phyloP scores from a whole-genome alignment of 1,140 invertebrate genomes.

The Lordiphosa collinella region DNA sequence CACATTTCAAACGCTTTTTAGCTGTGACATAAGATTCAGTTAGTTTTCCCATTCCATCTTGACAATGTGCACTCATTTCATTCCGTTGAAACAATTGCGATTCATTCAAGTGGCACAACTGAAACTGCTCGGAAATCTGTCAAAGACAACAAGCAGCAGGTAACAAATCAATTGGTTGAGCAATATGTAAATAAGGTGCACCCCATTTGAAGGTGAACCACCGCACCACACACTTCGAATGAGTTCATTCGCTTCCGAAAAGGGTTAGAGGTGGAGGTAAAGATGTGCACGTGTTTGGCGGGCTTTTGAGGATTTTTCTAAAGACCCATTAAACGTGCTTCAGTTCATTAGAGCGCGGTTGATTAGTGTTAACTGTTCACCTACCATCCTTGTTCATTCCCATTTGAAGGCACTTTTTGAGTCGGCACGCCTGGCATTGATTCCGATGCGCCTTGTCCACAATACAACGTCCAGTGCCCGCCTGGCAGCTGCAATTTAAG shows the following conservation, averaged over 20 bases:
- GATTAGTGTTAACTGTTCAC: slow-evolving; percentile 73
- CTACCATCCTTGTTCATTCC: slow-evolving; percentile 99
- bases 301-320: slow-evolving; percentile 50
- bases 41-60: too few relatives aligned
- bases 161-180: slow-evolving; percentile 76
- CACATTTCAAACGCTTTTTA: too few relatives aligned
- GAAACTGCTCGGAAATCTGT: slow-evolving; percentile 62
- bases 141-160: slow-evolving; percentile 72
- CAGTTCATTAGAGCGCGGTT: slow-evolving; percentile 63
- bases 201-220: slow-evolving; percentile 1
- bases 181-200: slow-evolving; percentile 73
- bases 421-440: slow-evolving; percentile 97
- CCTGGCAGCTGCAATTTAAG: slow-evolving; percentile 91
- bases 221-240: not conserved
- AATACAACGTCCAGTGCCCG: slow-evolving; percentile 95
- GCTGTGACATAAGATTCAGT: too few relatives aligned
- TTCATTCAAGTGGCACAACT: slow-evolving; percentile 47
- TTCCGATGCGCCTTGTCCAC: slow-evolving; percentile 99
- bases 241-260: slow-evolving; percentile 37
- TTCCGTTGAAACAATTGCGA: slow-evolving; percentile 45
- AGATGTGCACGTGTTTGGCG: slow-evolving; percentile 41
- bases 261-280: slow-evolving; percentile 3
- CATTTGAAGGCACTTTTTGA: slow-evolving; percentile 99
- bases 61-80: slow-evolving; percentile 6
- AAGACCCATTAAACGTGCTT: slow-evolving; percentile 68